phyloP scores from a whole-genome alignment of 2,113 vertebrate species.

The Callithrix jacchus region DNA sequence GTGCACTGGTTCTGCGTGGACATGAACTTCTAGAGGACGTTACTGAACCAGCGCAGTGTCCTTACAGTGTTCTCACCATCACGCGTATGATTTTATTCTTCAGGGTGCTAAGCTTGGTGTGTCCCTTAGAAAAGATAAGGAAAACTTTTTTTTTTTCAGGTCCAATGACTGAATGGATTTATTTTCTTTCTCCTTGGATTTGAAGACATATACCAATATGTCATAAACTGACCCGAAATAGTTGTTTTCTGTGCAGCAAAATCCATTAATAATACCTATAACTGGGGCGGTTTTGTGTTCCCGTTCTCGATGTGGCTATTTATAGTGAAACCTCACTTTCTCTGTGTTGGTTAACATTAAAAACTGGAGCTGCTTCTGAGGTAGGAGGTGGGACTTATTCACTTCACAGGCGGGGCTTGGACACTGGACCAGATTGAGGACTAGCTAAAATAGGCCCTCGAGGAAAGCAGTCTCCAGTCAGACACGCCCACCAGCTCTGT shows the following conservation, averaged over 20 bases:
- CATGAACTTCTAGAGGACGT: fast-evolving
- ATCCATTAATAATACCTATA: neutral
- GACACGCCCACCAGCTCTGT: no score
- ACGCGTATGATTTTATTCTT: fast-evolving
- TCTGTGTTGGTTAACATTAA: neutral
- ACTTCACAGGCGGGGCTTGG: no score
- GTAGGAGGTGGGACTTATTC: no score
- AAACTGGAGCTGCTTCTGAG: neutral
- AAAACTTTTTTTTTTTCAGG: neutral
- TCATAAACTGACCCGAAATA: neutral
- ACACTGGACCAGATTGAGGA: no score
- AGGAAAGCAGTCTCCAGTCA: no score
- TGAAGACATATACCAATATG: neutral
- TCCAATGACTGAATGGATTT: neutral
- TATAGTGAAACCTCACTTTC: conserved; percentile 51
- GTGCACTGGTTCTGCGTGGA: fast-evolving
- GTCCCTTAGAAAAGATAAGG: neutral
- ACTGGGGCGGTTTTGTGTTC: neutral
- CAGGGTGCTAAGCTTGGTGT: fast-evolving
- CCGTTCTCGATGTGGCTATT: conserved; percentile 13
- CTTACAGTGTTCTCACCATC: fast-evolving
- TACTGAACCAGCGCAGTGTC: fast-evolving
- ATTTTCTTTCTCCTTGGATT: neutral
- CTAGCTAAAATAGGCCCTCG: no score
- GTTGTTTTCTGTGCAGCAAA: neutral